Percentiles rank a stretch among this genome's conserved stretches.
phyloP scores from a whole-genome alignment of 1,140 invertebrate species.

The Sweltsa coloradensis region DNA sequence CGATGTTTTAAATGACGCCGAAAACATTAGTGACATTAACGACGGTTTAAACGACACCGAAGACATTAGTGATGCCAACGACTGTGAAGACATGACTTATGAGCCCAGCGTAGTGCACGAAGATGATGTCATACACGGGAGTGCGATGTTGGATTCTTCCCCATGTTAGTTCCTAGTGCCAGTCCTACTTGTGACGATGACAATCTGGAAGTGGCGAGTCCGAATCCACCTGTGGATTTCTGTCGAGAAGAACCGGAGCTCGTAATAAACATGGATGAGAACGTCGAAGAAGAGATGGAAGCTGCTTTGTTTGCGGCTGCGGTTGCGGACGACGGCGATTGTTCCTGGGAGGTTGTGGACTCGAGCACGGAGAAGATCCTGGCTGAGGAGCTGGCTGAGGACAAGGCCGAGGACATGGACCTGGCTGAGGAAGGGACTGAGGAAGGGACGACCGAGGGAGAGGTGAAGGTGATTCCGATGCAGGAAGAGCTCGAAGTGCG shows the following conservation, averaged over 20 bases:
- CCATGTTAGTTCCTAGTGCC: neutral
- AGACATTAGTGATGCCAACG: no score
- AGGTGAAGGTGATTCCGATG: constrained; percentile 36
- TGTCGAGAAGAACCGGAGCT: constrained; percentile 11
- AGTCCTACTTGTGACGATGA: neutral
- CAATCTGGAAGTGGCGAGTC: neutral
- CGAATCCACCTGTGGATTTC: neutral
- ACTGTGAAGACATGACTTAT: constrained; percentile 3
- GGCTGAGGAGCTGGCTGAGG: no score
- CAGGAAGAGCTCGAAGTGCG: constrained; percentile 37
- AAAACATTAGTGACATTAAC: no score
- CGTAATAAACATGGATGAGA: constrained; percentile 14
- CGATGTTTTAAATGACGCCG: no score
- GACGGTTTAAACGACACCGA: no score
- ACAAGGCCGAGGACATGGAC: no score
- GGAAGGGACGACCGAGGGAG: constrained; percentile 22
- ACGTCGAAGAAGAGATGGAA: constrained; percentile 9
- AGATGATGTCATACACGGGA: constrained; percentile 9
- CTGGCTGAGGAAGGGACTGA: no score
- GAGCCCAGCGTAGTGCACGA: constrained; percentile 1
- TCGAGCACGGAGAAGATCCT: constrained; percentile 33
- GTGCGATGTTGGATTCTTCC: constrained; percentile 3
- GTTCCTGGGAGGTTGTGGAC: constrained; percentile 33
- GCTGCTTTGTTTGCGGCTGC: neutral
- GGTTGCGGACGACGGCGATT: constrained; percentile 17